These are phyloP conservation scores for Dyspetes luteomarginatus DNA, from an alignment of 2,888 invertebrate genomes.

Conservation along the genomic window DNA sequence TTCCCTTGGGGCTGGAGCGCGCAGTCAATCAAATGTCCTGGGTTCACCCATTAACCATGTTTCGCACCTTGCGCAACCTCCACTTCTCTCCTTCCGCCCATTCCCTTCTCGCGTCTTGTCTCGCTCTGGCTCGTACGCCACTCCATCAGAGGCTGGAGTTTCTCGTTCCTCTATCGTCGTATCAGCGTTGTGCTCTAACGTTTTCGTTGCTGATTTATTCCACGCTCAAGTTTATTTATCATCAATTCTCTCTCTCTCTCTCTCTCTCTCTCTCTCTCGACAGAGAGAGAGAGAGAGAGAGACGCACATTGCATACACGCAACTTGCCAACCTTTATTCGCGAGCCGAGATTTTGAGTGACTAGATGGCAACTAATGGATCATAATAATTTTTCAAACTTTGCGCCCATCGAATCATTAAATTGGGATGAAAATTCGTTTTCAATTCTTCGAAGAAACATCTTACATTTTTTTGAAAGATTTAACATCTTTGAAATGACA, in stretches of 20 bases:
- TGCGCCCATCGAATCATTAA: no score
- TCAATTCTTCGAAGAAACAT: no score
- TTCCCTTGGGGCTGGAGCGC: constrained; percentile 50
- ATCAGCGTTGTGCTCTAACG: background rate
- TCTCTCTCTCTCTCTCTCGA: no score
- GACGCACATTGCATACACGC: no score
- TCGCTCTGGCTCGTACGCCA: constrained; percentile 22
- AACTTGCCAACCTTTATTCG: no score
- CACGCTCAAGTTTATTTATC: constrained; percentile 3
- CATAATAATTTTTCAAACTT: no score
- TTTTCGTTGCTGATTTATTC: constrained; percentile 45
- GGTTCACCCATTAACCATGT: constrained; percentile 61
- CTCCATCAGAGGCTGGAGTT: constrained; percentile 16
- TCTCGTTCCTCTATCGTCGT: background rate
- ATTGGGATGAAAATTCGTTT: no score
- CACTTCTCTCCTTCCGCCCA: constrained; percentile 23
- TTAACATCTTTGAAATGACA: no score
- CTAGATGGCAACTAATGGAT: no score
- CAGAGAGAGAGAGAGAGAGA: no score
- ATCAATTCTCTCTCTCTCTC: constrained; percentile 14
- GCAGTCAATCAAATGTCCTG: constrained; percentile 63
- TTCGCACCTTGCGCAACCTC: constrained; percentile 57
- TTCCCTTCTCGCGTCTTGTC: constrained; percentile 20
- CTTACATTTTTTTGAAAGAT: no score
- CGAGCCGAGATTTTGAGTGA: no score